Base-by-base conservation (phyloP, 53 echinoderm and acorn worm genomes). In the Luidia sarsii region DNA sequence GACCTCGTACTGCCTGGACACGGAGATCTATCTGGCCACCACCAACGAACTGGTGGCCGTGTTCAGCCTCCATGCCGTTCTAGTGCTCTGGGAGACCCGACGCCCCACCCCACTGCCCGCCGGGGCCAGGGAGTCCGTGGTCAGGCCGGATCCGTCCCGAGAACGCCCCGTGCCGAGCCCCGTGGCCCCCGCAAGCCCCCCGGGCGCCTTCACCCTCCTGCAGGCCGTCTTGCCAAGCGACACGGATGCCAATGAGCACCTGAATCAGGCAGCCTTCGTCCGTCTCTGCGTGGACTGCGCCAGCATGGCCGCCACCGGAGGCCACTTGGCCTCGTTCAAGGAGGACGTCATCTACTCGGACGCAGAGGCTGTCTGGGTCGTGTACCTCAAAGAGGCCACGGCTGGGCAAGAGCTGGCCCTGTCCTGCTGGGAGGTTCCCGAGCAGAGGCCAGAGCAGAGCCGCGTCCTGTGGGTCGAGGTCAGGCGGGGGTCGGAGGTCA, bases 251-350 rank as follows among this genome's bases (percentile, higher is more conserved):
- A 82, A 82, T 33, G 51, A 32, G 9, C 82, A 82, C 46, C 67
- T 68, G 0, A 82, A 82, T 43, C 82, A 82, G 82, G 69, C 82
- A 1, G 68, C 57, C 15, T 57, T 45, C 46, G 32, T 82, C 7
- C 53, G 82, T 43, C 46, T 67, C 32, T 82, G 82, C 68, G 39
- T 68, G 48, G 82, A 82, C 53, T 67, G 68, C n/a, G 57, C 21
- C 43, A 68, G 59, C 30, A 57, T 59, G 39, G 82, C 68, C 7
- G 82, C 59, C 28, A 36, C 45, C 1, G 13, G 45, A 20, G 69
- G 82, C 14, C 54, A 39, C 0, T 48, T 83, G 46, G 18, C 57
- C 18, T 36, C 38, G 14, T 83, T 83, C 24, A 30, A 43, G 46
- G 14, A 60, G 10, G 83, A 70, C 49, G 21, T 70, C 23, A 49